Evolutionary conservation across 1,140 invertebrate species (phyloP), one percentile per base, ranked within the genome.

Genomic region (Euwallacea similis): DNA sequence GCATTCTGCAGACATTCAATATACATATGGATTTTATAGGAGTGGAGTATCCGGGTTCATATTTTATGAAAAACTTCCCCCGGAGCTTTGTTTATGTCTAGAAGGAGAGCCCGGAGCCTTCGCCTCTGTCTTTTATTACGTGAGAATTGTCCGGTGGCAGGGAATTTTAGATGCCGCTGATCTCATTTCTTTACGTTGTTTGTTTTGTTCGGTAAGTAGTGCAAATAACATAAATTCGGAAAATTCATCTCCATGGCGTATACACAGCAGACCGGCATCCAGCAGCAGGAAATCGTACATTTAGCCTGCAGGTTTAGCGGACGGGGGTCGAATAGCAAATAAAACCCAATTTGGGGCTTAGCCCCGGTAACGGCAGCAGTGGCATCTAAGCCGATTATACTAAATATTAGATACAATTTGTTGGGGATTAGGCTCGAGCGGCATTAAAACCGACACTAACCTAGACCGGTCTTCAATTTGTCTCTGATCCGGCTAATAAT

Each of bases 331-430:
- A 50, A 50, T 10, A 67, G 21, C 71, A 58, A 68, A 61, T 58
- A 72, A 68, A 69, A 66, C 64, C n/a, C 64, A 55, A 68, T 50
- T 59, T 67, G 42, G 33, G 65, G 65, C 53, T 67, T 58, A 65
- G 71, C 46, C 15, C 60, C 71, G 60, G 58, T 62, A 70, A 73
- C 63, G 41, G 69, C 55, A 53, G 68, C 59, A 71, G 70, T 58
- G 64, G 59, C 61, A 10, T 65, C 60, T 77, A 78, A 79, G 75
- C 78, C 75, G 78, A 78, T 79, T 79, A 79, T 76, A 79, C 75
- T 78, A 77, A 79, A 79, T 79, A 79, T 79, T 76, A 79, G 76
- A 79, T 79, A 79, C 78, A 79, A 79, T 79, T 79, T 79, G 78
- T 79, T 69, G 71, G 46, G 78, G 78, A 79, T 79, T 79, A 79